These are phyloP conservation scores for Nansenia antarctica DNA, from an alignment of 2,113 vertebrate species.

Conservation along the genomic window DNA sequence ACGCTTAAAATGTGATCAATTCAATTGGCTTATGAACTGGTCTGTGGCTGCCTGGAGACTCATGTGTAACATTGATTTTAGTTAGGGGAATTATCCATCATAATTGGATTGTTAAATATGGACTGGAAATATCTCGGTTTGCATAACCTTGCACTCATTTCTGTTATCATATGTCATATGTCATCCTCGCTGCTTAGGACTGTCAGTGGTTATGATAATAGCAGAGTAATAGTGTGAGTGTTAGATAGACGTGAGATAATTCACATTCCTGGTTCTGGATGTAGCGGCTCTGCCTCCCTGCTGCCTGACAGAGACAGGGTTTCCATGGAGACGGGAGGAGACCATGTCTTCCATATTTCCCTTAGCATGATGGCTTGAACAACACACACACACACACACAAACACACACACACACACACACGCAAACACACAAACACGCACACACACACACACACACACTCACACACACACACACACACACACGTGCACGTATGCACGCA, in stretches of 20 bases:
- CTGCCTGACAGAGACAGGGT: conserved; percentile 66
- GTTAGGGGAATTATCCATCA: not conserved
- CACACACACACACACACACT: conserved; percentile 1
- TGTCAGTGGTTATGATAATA: conserved; percentile 14
- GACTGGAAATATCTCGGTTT: conserved; percentile 3
- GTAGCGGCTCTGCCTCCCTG: conserved; percentile 33
- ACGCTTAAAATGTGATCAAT: not conserved
- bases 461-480: conserved; percentile 31
- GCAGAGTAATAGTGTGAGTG: conserved; percentile 16
- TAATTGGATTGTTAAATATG: conserved; percentile 3
- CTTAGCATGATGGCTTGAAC: conserved; percentile 51
- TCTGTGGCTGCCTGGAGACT: not conserved
- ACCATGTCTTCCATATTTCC: conserved; percentile 71
- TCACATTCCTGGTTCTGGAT: conserved; percentile 48
- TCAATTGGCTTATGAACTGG: not conserved
- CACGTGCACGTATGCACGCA: too few relatives aligned
- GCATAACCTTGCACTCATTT: conserved; percentile 2
- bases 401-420: conserved; percentile 2
- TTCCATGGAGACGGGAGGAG: conserved; percentile 76
- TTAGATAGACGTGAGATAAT: conserved; percentile 53
- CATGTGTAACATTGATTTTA: conserved; percentile 3
- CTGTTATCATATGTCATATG: conserved; percentile 11
- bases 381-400: conserved; percentile 3
- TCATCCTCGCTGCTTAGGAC: not conserved
- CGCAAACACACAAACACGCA: conserved; percentile 13